phyloP scores from a whole-genome alignment of 2,113 vertebrate species.

The Bostrychus sinensis region DNA sequence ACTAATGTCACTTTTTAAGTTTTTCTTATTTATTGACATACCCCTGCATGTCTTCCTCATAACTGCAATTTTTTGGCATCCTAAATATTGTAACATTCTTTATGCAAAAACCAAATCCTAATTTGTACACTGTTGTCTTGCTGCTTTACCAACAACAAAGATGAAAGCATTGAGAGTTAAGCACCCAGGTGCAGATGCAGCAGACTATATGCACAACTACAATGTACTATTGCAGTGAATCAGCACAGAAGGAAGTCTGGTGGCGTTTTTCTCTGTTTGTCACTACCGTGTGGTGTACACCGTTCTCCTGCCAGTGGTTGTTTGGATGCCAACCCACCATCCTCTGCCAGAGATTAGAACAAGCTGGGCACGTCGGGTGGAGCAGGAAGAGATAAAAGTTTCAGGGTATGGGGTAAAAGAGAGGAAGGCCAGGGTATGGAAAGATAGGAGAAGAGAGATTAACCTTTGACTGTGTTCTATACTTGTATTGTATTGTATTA shows the following conservation, averaged over 20 bases:
- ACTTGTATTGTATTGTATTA: slow-evolving; percentile 52
- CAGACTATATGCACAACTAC: slow-evolving; percentile 38
- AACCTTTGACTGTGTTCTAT: slow-evolving; percentile 68
- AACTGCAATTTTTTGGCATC: no score
- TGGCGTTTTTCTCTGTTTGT: slow-evolving; percentile 59
- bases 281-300: slow-evolving; percentile 50
- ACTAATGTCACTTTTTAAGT: no score
- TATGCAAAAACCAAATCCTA: no score
- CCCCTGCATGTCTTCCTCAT: no score
- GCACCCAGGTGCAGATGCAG: slow-evolving; percentile 15
- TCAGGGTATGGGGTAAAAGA: slow-evolving; percentile 36
- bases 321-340: slow-evolving; percentile 69
- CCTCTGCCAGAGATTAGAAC: slow-evolving; percentile 70
- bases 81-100: no score
- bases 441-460: slow-evolving; percentile 46
- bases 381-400: slow-evolving; percentile 66
- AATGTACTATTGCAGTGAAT: slow-evolving; percentile 35
- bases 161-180: not conserved
- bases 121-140: no score
- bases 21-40: no score
- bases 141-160: not conserved
- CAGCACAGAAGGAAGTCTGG: slow-evolving; percentile 60
- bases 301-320: slow-evolving; percentile 64
- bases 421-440: slow-evolving; percentile 31
- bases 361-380: slow-evolving; percentile 66